phyloP scores from a whole-genome alignment of 2,888 invertebrate species.

The Lypha dubia region DNA sequence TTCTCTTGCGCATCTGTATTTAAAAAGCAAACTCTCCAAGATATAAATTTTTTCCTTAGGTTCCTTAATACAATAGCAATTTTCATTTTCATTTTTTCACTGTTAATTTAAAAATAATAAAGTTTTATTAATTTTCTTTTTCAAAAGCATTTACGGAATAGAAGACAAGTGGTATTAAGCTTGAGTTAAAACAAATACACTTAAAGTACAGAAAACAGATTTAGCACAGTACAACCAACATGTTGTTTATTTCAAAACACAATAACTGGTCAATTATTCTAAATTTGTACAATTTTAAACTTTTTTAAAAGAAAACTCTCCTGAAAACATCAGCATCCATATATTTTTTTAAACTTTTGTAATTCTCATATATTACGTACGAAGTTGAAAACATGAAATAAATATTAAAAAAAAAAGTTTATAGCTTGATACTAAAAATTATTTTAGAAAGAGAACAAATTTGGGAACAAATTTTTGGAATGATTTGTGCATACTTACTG shows the following conservation, averaged over 20 bases:
- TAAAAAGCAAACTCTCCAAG: constrained; percentile 5
- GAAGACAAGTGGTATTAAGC: constrained; percentile 24
- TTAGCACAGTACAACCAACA: constrained; percentile 24
- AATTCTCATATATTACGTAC: too few relatives aligned
- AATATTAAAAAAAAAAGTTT: too few relatives aligned
- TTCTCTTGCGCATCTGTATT: not conserved
- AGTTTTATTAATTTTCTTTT: constrained; percentile 76
- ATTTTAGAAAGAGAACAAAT: too few relatives aligned
- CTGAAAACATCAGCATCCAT: too few relatives aligned
- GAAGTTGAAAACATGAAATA: too few relatives aligned
- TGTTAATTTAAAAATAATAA: constrained; percentile 80
- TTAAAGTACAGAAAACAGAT: not conserved
- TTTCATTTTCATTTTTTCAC: constrained; percentile 77
- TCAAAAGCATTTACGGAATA: constrained; percentile 36
- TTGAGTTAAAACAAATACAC: constrained; percentile 3
- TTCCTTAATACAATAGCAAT: constrained; percentile 44
- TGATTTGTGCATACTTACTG: too few relatives aligned
- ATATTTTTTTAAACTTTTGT: too few relatives aligned
- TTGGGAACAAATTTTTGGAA: too few relatives aligned
- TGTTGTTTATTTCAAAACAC: too few relatives aligned
- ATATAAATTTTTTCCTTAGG: constrained; percentile 21
- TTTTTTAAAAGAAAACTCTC: too few relatives aligned
- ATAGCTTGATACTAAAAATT: too few relatives aligned
- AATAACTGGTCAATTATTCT: not conserved
- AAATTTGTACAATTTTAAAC: too few relatives aligned